These are phyloP conservation scores for Chionomys nivalis DNA, from an alignment of 2,113 vertebrate genomes.

Conservation along the genomic window DNA sequence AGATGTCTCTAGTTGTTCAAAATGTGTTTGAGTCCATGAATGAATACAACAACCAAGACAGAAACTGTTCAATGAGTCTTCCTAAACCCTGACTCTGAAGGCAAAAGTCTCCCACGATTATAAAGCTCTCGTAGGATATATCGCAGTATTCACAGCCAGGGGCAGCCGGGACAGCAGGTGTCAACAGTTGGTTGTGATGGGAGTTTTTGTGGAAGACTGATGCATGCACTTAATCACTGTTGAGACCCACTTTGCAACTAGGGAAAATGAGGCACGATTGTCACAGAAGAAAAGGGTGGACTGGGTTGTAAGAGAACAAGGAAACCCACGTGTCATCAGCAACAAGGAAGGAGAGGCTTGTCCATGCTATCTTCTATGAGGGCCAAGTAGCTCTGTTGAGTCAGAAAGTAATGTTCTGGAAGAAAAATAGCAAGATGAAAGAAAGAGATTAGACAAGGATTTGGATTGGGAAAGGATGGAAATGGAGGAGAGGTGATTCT, in stretches of 20 bases:
- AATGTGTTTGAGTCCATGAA: not conserved
- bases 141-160: fast-evolving
- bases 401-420: slow-evolving; percentile 10
- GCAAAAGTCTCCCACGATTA: not conserved
- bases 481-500: not conserved
- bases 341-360: not conserved
- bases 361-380: not conserved
- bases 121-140: not conserved
- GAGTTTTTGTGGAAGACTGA: not conserved
- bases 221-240: not conserved
- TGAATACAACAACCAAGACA: not conserved
- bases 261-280: not conserved
- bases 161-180: fast-evolving
- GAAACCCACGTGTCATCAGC: not conserved
- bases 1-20: not conserved
- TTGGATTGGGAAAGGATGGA: not conserved
- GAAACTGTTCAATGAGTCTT: not conserved
- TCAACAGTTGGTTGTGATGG: not conserved
- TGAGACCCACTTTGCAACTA: not conserved
- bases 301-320: not conserved
- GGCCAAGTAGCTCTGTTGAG: not conserved
- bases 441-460: not conserved
- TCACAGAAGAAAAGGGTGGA: not conserved
- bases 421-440: not conserved
- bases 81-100: not conserved